Conservation (phyloP, 2,797 vertebrate species). For the Darevskia mixta region DNA sequence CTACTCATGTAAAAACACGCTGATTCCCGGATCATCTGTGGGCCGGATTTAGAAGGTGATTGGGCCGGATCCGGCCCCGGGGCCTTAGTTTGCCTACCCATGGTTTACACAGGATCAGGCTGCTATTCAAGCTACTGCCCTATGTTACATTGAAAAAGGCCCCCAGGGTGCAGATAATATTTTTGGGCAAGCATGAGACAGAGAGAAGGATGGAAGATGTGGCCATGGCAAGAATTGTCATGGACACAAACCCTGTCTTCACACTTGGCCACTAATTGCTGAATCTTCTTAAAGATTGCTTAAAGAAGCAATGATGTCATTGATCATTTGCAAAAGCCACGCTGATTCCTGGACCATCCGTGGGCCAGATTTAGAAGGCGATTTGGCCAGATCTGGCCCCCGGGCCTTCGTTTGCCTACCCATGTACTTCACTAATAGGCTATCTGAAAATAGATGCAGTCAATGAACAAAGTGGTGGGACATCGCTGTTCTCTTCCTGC, state of each 20-base stretch:
- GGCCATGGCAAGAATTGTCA: constrained; percentile 15
- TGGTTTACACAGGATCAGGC: no score
- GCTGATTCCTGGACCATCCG: no score
- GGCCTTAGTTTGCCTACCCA: no score
- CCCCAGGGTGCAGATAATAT: neutral
- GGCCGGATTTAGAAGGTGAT: no score
- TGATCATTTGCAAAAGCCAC: constrained; percentile 69
- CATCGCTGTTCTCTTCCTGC: neutral
- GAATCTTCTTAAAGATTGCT: constrained; percentile 70
- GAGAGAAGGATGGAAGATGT: neutral
- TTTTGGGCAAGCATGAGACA: neutral
- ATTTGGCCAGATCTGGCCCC: no score
- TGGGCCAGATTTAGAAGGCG: no score
- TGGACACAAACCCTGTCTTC: constrained; percentile 65
- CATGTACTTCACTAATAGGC: no score
- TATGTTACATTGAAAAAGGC: neutral
- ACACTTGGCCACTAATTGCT: constrained; percentile 72
- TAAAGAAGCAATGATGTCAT: constrained; percentile 68
- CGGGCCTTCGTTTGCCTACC: no score
- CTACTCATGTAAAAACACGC: no score
- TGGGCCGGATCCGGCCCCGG: no score
- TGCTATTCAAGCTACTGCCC: neutral
- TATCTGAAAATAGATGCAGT: neutral
- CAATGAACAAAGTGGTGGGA: neutral
- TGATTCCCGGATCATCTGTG: no score